Percentiles rank a stretch among this genome's conserved stretches.
phyloP scores from a whole-genome alignment of 2,797 vertebrate genomes.

The Pelochelys cantorii region DNA sequence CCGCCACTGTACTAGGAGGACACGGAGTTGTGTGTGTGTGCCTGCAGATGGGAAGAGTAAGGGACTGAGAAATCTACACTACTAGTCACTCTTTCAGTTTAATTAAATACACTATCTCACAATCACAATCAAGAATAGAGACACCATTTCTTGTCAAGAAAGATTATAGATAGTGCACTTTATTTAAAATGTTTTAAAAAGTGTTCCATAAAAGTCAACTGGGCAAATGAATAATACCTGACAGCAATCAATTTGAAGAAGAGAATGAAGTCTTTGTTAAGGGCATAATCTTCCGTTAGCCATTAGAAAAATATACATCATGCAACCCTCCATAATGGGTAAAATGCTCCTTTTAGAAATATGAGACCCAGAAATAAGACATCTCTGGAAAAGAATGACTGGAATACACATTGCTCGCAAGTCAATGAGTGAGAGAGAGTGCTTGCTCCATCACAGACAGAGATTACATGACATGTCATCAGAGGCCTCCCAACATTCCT shows the following conservation, averaged over 20 bases:
- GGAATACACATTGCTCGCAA: background rate
- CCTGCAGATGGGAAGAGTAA: background rate
- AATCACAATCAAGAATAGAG: background rate
- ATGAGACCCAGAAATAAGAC: background rate
- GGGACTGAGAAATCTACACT: background rate
- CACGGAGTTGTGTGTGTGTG: background rate
- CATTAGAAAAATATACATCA: background rate
- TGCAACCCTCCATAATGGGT: background rate
- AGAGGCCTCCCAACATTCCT: background rate
- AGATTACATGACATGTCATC: background rate
- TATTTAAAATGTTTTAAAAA: background rate
- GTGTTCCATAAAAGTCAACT: background rate
- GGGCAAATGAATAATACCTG: background rate
- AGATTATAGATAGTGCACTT: background rate
- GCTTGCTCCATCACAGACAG: background rate
- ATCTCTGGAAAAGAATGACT: background rate
- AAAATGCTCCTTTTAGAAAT: background rate
- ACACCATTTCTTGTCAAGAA: background rate
- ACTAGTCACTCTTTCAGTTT: background rate
- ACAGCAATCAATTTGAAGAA: background rate
- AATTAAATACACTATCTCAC: background rate
- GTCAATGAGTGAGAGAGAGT: background rate
- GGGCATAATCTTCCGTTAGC: background rate
- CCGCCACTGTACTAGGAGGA: background rate
- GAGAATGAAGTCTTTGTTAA: background rate